phyloP scores from a whole-genome alignment of 1,140 invertebrate genomes.

The Drosophila ohnishii region DNA sequence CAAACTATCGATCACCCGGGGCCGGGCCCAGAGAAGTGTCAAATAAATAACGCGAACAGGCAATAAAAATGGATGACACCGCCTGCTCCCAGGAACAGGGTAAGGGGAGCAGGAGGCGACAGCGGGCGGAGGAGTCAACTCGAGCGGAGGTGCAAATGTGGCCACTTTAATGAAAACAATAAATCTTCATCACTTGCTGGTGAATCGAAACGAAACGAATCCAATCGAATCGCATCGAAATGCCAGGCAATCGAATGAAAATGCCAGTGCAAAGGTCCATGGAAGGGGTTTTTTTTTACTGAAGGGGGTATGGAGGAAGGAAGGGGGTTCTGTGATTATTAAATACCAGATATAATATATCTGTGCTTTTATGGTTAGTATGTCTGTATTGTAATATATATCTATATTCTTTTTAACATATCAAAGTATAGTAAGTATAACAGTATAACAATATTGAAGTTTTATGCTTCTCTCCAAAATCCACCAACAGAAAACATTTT shows the following conservation, averaged over 20 bases:
- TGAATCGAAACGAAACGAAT: slow-evolving; percentile 45
- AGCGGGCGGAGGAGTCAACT: slow-evolving; percentile 28
- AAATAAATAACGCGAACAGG: slow-evolving; percentile 73
- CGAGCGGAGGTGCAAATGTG: slow-evolving; percentile 73
- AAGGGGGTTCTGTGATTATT: neutral
- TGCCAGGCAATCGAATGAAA: slow-evolving; percentile 50
- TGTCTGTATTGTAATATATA: no score
- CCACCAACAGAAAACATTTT: no score
- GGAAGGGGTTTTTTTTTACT: neutral
- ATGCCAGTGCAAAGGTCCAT: slow-evolving; percentile 25
- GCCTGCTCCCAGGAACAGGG: neutral
- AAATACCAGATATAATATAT: neutral
- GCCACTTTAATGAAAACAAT: slow-evolving; percentile 75
- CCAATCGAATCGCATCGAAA: slow-evolving; percentile 43
- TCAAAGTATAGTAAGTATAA: no score
- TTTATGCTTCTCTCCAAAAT: no score
- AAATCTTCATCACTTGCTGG: slow-evolving; percentile 68
- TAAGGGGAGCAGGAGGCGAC: neutral
- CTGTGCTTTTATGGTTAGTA: neutral
- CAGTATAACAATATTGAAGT: no score
- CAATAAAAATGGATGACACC: slow-evolving; percentile 56
- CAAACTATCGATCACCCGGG: slow-evolving; percentile 65
- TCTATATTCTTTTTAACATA: no score
- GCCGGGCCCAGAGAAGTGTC: slow-evolving; percentile 68
- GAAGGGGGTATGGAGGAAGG: no score